Percentiles rank a stretch among this genome's conserved stretches.
phyloP scores from a whole-genome alignment of 2,888 invertebrate genomes.

The Chironomus tentans region DNA sequence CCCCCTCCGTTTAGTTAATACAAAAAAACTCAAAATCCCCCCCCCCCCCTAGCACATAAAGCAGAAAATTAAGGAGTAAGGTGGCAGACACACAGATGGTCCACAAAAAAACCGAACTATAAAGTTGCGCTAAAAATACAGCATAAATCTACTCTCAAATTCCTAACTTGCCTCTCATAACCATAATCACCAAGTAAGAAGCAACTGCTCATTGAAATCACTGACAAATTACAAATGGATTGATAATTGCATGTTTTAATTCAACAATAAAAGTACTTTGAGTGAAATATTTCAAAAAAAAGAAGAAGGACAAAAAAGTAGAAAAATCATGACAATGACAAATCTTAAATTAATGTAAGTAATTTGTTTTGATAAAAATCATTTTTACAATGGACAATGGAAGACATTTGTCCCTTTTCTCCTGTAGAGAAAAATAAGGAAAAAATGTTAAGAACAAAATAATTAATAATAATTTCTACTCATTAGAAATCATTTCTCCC shows the following conservation, averaged over 20 bases:
- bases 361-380: slow-evolving; percentile 11
- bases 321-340: slow-evolving; percentile 7
- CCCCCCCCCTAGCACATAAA: too few relatives aligned
- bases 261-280: not conserved
- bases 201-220: not conserved
- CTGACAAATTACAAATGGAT: slow-evolving; percentile 5
- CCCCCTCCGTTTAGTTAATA: too few relatives aligned
- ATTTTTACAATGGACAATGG: not conserved
- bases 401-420: slow-evolving; percentile 1
- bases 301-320: not conserved
- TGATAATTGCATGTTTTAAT: slow-evolving; percentile 11
- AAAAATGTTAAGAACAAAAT: slow-evolving; percentile 13
- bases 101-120: too few relatives aligned
- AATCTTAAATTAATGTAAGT: slow-evolving; percentile 19
- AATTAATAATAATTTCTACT: slow-evolving; percentile 24
- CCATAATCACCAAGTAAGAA: too few relatives aligned
- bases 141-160: too few relatives aligned
- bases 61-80: too few relatives aligned
- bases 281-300: not conserved
- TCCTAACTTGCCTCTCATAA: too few relatives aligned
- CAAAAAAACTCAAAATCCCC: too few relatives aligned
- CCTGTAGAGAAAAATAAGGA: not conserved
- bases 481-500: slow-evolving; percentile 21
- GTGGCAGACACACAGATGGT: too few relatives aligned
- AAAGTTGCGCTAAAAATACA: too few relatives aligned